Evolutionary conservation across 2,797 vertebrate species (phyloP), one percentile per base, ranked within the genome.

Genomic region (Schizothorax lantsangensis): DNA sequence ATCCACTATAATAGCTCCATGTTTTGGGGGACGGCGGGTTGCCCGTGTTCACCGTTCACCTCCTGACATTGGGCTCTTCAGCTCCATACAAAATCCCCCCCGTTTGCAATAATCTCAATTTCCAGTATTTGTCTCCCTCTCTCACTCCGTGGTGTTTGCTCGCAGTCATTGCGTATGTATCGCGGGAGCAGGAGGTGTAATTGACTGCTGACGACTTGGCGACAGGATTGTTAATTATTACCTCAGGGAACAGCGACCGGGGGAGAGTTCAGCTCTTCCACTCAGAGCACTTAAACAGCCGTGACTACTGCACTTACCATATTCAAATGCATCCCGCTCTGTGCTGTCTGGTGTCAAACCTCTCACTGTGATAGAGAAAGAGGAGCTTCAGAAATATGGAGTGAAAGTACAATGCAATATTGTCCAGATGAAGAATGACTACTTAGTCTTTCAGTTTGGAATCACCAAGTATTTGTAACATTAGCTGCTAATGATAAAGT

Each of bases 211-310:
- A 95, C 94, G 93, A 95, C 94, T 93, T 88, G 78, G 90, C 91
- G 92, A 94, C 94, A 92, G 92, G 92, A 94, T 93, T 95, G 93
- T 95, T 96, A 96, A 96, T 95, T 96, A 95, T 95, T 93, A 94
- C 95, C 94, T 91, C 86, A 89, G 95, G 95, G 94, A 92, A 94
- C 81, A 91, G 92, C 87, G 89, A 91, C 93, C 92, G 91, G 93
- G 89, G 92, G 91, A 59, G 88, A 90, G 93, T 94, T 93, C 92
- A 92, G 91, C 92, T 90, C 90, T 83, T 91, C 92, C 30, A 88
- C 90, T 88, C 90, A 91, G 87, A 90, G 91, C 90, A 93, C 92
- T 94, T 93, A 93, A 94, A 92, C 91, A 93, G 90, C 92, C 92
- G 89, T 92, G 92, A 91, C 90, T 89, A 91, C 91, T 87, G 89